Evolutionary conservation across 2,113 vertebrate genomes (phyloP), one percentile per base, ranked within the genome.

Genomic region (Halcyon senegalensis): DNA sequence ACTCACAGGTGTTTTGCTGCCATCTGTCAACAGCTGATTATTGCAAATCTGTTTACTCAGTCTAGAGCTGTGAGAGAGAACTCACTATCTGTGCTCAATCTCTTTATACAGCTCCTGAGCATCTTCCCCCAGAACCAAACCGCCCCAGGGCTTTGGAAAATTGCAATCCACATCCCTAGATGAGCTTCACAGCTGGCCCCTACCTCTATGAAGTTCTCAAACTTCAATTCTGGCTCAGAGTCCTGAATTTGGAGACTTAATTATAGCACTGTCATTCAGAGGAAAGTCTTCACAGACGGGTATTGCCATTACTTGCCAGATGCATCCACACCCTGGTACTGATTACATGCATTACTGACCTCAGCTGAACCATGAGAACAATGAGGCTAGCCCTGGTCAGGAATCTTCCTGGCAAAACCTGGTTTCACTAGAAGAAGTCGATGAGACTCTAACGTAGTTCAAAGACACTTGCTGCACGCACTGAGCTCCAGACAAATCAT

Each of bases 11-110:
- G 93, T 97, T 97, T 94, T 97, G 94, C 93, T 97, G 97, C 97
- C 89, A 90, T 94, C 97, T 97, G 97, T 97, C 97, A 97, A 96
- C 95, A 97, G 93, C 89, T 94, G 96, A 96, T 93, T 90, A 95
- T 95, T 95, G 94, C 93, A 94, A 95, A 96, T 92, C 82, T 97
- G 95, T 96, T 97, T 97, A 95, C 85, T 84, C 84, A 90, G 89
- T 59, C 81, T 84, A 89, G 63, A 3, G 23, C 89, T 93, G 94
- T 82, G 95, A 85, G 86, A 92, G 73, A 91, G 79, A 72, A 90
- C 82, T 89, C 15, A 5, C 88, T 97, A 96, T 97, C 95, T 94
- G 68, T 28, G 81, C 50, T 88, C 91, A 89, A 96, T 96, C 96
- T 94, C 93, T 96, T 96, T 87, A 74, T 64, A 87, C 84, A 93